These are phyloP conservation scores for Steinernema hermaphroditum DNA, from an alignment of 2,888 invertebrate genomes.

Conservation along the genomic window DNA sequence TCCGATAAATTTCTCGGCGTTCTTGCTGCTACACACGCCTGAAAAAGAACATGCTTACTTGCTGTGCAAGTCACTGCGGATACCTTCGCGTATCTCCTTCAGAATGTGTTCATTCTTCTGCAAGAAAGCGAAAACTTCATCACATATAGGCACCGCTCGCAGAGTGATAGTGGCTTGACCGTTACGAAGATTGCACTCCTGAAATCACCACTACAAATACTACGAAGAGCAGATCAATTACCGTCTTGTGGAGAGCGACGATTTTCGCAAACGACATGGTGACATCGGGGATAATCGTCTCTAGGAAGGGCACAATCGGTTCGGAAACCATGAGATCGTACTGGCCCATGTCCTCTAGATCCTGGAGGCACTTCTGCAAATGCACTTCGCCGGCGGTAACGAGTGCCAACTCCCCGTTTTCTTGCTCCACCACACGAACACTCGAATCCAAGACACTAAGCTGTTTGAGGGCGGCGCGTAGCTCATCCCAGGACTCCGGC, in stretches of 20 bases:
- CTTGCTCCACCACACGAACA: constrained; percentile 74
- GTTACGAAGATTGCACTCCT: constrained; percentile 57
- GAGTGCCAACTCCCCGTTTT: constrained; percentile 91
- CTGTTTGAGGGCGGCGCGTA: constrained; percentile 52
- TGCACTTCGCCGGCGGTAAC: constrained; percentile 96
- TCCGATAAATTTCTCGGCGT: constrained; percentile 37
- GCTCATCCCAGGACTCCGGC: constrained; percentile 51
- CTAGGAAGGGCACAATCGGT: constrained; percentile 93
- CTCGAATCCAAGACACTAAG: constrained; percentile 53
- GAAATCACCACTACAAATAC: constrained; percentile 29
- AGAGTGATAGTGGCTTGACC: constrained; percentile 50
- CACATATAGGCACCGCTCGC: constrained; percentile 57
- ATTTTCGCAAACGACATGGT: constrained; percentile 51
- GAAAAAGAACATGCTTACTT: neutral
- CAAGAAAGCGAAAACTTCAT: constrained; percentile 48
- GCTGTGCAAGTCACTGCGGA: neutral
- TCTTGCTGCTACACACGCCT: constrained; percentile 3
- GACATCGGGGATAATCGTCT: constrained; percentile 78
- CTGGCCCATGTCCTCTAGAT: constrained; percentile 74
- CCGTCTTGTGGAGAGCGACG: constrained; percentile 50
- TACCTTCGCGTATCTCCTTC: constrained; percentile 44
- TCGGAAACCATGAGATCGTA: constrained; percentile 75
- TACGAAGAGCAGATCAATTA: constrained; percentile 37
- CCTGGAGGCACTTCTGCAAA: constrained; percentile 85
- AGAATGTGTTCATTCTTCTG: constrained; percentile 45